These are phyloP conservation scores for Melierax canorus DNA, from an alignment of 2,113 vertebrate genomes.

Conservation along the genomic window DNA sequence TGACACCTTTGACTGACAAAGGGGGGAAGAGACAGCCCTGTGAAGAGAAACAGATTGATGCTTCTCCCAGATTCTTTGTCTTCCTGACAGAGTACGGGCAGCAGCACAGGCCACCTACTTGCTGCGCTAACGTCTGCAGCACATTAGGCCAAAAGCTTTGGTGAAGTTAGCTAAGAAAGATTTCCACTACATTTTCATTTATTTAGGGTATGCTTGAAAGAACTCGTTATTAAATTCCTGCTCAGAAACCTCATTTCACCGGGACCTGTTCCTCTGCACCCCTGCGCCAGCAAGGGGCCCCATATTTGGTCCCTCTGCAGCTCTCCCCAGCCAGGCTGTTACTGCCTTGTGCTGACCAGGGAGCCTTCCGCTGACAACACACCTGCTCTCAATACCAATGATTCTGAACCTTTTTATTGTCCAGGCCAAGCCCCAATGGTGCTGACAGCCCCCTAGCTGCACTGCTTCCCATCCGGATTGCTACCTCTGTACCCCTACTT, in stretches of 20 bases:
- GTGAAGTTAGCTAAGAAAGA: conserved; percentile 35
- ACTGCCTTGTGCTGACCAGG: fast-evolving
- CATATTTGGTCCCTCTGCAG: fast-evolving
- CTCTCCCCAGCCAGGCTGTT: neutral
- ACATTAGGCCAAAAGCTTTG: conserved; percentile 58
- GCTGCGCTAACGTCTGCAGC: conserved; percentile 44
- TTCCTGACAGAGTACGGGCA: conserved; percentile 71
- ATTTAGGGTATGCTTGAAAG: neutral
- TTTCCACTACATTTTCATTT: neutral
- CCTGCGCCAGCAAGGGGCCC: fast-evolving
- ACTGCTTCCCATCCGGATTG: neutral
- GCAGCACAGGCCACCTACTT: conserved; percentile 64
- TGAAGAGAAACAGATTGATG: conserved; percentile 80
- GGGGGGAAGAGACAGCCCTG: conserved; percentile 74
- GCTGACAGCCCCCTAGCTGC: neutral
- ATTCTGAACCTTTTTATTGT: neutral
- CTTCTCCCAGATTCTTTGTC: conserved; percentile 71
- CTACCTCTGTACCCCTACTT: neutral
- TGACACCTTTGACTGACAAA: conserved; percentile 75
- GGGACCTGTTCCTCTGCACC: neutral
- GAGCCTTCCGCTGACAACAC: fast-evolving
- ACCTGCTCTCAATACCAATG: neutral
- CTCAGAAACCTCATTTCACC: neutral
- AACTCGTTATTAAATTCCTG: neutral
- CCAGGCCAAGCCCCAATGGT: neutral